These are phyloP conservation scores for Leucophora obtusa DNA, from an alignment of 2,888 invertebrate species.

Conservation along the genomic window DNA sequence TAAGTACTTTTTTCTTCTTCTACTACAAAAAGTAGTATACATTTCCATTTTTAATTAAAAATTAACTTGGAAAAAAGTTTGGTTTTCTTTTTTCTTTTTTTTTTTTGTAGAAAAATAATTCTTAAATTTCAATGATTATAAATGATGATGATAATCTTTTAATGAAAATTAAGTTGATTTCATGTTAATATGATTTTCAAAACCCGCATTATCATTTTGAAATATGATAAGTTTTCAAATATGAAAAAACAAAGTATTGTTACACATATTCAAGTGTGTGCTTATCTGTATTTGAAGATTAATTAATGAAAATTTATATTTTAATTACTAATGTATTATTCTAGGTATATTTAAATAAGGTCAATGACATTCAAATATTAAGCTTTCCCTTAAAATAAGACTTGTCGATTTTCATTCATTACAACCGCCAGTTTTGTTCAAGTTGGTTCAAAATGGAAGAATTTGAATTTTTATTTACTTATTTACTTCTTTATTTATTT, in stretches of 20 bases:
- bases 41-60: slow-evolving; percentile 3
- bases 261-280: background rate
- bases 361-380: background rate
- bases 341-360: too few relatives aligned
- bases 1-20: background rate
- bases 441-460: too few relatives aligned
- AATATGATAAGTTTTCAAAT: slow-evolving; percentile 5
- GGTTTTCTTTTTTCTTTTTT: too few relatives aligned
- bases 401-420: too few relatives aligned
- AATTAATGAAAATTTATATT: background rate
- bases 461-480: too few relatives aligned
- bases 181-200: background rate
- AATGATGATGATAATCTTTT: background rate
- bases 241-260: background rate
- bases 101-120: background rate
- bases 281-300: too few relatives aligned
- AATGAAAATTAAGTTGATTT: background rate
- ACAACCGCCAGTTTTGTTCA: too few relatives aligned
- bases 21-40: background rate
- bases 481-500: too few relatives aligned
- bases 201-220: slow-evolving; percentile 17
- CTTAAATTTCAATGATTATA: background rate
- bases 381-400: too few relatives aligned
- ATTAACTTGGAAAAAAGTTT: background rate
- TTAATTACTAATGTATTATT: background rate